Evolutionary conservation across 2,888 invertebrate genomes (phyloP).

Genomic region (Nysson spinosus): DNA sequence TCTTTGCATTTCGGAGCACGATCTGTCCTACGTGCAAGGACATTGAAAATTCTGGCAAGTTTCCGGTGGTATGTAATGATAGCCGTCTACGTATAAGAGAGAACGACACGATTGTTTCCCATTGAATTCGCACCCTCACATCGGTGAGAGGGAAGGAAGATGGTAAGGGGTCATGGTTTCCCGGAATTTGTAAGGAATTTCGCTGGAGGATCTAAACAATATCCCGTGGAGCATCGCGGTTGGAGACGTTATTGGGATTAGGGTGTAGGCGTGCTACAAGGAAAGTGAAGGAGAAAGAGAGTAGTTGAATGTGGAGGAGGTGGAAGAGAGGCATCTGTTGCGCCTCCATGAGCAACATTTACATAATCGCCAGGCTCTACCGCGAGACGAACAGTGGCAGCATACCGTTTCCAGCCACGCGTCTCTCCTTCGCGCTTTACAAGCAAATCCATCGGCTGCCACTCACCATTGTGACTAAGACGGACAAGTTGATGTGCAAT

Average conservation of each 20-base stretch:
- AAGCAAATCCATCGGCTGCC: conserved; percentile 38
- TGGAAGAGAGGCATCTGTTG: conserved; percentile 72
- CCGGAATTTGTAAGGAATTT: conserved; percentile 68
- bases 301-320: conserved; percentile 50
- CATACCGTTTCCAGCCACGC: conserved; percentile 42
- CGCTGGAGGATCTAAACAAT: conserved; percentile 67
- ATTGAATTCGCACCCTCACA: conserved; percentile 53
- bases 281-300: conserved; percentile 44
- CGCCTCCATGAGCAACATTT: conserved; percentile 75
- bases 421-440: conserved; percentile 30
- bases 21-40: conserved; percentile 19
- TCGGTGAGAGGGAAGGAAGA: neutral
- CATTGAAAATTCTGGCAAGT: conserved; percentile 23
- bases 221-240: conserved; percentile 55
- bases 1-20: conserved; percentile 31
- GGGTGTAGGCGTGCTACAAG: conserved; percentile 55
- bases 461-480: conserved; percentile 47
- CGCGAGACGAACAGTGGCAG: conserved; percentile 48
- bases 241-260: conserved; percentile 69
- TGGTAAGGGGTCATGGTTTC: conserved; percentile 22
- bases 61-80: conserved; percentile 22
- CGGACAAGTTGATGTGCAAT: conserved; percentile 51
- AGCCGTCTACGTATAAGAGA: neutral
- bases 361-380: conserved; percentile 71
- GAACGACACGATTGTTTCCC: conserved; percentile 38